Base-by-base conservation (phyloP, 2,797 vertebrate genomes). In the Sternarchorhynchus goeldii region DNA sequence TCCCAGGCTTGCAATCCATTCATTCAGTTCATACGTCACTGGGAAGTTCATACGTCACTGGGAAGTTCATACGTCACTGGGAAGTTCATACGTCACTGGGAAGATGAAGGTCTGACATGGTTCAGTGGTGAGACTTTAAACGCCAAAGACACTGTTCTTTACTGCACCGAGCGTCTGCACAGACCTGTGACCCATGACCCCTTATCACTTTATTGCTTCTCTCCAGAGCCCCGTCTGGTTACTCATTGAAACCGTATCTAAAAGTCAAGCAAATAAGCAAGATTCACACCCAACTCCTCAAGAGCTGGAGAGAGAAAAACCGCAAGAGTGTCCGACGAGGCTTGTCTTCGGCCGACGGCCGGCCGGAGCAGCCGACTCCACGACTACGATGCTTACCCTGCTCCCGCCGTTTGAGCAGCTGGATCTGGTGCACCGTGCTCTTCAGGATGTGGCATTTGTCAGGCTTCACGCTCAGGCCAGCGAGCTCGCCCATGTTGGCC, bases 391-490 rank as follows among this genome's bases (percentile, higher is more conserved):
- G 20, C 86, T 92, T 89, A 98, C 97, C 96, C 92, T 95, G 96
- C 85, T 97, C 95, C 39, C 95, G 92, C 83, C 95, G 94, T 86
- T 95, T 97, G 92, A 98, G 95, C 90, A 96, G 93, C 92, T 98
- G 97, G 92, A 98, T 97, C 92, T 97, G 96, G 88, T 96, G 95
- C 79, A 98, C 95, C 0, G 95, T 97, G 88, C 94, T 96, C 83
- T 94, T 95, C 32, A 98, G 93, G 87, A 97, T 96, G 91, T 96
- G 96, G 92, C 96, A 96, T 93, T 97, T 97, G 92, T 98, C 97
- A 0, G 96, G 96, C 84, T 97, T 98, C 87, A 95, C 93, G 3
- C 93, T 98, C 85, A 98, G 91, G 57, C 93, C 94, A 91, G 95
- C 93, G n/a, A 98, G 96, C 90, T 97, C 95, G 39, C 93, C 93